Base-by-base conservation (phyloP, 2,888 invertebrate species). In the Ectemnius continuus region DNA sequence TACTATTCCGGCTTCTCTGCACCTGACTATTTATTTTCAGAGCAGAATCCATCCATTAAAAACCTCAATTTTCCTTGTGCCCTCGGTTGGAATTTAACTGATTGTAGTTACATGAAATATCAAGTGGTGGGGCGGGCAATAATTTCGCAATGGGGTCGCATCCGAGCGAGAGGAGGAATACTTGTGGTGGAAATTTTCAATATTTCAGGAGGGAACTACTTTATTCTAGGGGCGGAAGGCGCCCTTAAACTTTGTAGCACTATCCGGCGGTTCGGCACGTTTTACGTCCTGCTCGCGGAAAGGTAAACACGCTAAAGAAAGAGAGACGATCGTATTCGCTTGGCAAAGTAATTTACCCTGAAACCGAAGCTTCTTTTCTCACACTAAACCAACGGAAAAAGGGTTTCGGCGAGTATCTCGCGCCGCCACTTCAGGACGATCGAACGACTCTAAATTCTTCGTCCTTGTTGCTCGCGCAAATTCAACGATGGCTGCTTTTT, bases 111-210 rank as follows among this genome's bases (percentile, higher is more conserved):
- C 11, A 6, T 0, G 36, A 36, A 1, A 11, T 36, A 6, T 5
- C 36, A 2, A 11, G 36, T 36, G 6, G 36, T 36, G 36, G 0
- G 0, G 36, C 36, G 6, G 1, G 28, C 23, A 14, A 60, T 60
- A 23, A 28, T 60, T 36, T 60, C 6, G 6, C 59, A 11, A 26
- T 4, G 36, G 0, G 28, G 2, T n/a, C 3, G 20, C 14, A 14
- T 20, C 45, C 11, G 20, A 46, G 26, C 11, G 46, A 46, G 4
- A 6, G 28, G 28, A 6, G 61, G 20, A 46, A 61, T 61, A 36
- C 45, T 61, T 46, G n/a, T 8, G 61, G 57, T 36, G 58, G 60
- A 67, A 67, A 71, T 71, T 71, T 62, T 67, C 67, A 62, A 71
- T 71, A 61, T 60, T 57, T 45, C 65, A 57, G 58, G 16, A 14